Base-by-base conservation (phyloP, 2,797 vertebrate genomes). In the Falco naumanni region DNA sequence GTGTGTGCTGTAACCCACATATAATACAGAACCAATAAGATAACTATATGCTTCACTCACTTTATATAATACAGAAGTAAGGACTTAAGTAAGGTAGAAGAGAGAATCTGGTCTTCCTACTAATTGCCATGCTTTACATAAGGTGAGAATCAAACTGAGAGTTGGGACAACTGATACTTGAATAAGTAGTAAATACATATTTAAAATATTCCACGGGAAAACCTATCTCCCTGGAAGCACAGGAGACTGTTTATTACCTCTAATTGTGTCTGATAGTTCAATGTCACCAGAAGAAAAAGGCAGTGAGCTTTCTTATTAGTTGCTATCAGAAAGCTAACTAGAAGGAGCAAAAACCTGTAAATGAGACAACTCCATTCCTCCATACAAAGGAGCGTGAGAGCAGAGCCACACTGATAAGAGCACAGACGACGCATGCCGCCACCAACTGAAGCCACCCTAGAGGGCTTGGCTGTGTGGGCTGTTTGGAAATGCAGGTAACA, bases 1-100 rank as follows among this genome's bases (percentile, higher is more conserved):
- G 24, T 0, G 0, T 41, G 28, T 75, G 8, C 24, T 71, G 9
- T 48, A 34, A 25, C 16, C 3, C 10, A 39, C 33, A 21, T 5
- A 19, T 26, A 50, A 37, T 5, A 53, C 1, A 37, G 65, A 77
- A 28, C 18, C 12, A 29, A 43, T 20, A 54, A 50, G 28, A 78
- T 31, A 74, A 10, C 8, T 16, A 37, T 33, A 61, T 48, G 4
- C 59, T 29, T 34, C 11, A 25, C 5, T 63, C 28, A 16, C 11
- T 61, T 47, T 28, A 41, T 28, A 22, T 37, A 72, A 69, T 24
- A 28, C 5, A 50, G 14, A 86, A 70, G 8, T 5, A 4, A 83
- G 43, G 39, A 51, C 18, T 22, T 66, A 16, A 65, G 28, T 31
- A 71, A 50, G 6, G 22, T 22, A 34, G 13, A 56, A n/a, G 11